A percentile compares a stretch with the other conserved stretches of the same genome.
phyloP scores from a whole-genome alignment of 2,113 vertebrate species.

The Burhinus bistriatus region DNA sequence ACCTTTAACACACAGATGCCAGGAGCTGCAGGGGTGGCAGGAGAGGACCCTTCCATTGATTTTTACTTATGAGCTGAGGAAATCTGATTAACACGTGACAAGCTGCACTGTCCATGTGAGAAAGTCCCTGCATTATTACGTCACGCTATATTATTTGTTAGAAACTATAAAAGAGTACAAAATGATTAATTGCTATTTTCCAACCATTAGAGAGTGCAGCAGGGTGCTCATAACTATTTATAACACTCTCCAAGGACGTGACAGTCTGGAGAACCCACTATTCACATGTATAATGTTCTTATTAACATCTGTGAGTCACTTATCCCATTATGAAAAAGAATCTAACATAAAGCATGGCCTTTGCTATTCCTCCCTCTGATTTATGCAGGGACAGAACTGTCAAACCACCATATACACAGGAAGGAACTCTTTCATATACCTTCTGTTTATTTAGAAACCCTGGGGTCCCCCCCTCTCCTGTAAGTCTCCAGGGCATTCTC shows the following conservation, averaged over 20 bases:
- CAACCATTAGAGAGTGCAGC: constrained; percentile 14
- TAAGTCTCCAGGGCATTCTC: background rate
- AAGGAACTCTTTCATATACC: background rate
- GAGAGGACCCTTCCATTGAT: background rate
- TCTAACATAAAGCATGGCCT: background rate
- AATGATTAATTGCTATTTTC: constrained; percentile 19
- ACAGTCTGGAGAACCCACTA: constrained; percentile 2
- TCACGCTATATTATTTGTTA: background rate
- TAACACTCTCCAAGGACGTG: constrained; percentile 22
- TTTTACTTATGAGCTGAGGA: background rate
- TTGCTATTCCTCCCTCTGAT: background rate
- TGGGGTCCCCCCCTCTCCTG: background rate
- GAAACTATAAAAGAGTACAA: background rate
- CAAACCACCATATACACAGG: background rate
- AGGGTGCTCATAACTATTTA: background rate
- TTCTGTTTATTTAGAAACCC: background rate
- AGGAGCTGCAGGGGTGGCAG: background rate
- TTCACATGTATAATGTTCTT: background rate
- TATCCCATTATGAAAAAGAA: background rate
- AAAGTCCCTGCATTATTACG: background rate
- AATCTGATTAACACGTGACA: background rate
- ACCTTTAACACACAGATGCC: background rate
- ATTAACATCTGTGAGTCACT: constrained; percentile 1
- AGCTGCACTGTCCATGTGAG: background rate
- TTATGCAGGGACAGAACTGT: background rate